Base-by-base conservation (phyloP, 1,140 invertebrate species). In the Orius laevigatus region DNA sequence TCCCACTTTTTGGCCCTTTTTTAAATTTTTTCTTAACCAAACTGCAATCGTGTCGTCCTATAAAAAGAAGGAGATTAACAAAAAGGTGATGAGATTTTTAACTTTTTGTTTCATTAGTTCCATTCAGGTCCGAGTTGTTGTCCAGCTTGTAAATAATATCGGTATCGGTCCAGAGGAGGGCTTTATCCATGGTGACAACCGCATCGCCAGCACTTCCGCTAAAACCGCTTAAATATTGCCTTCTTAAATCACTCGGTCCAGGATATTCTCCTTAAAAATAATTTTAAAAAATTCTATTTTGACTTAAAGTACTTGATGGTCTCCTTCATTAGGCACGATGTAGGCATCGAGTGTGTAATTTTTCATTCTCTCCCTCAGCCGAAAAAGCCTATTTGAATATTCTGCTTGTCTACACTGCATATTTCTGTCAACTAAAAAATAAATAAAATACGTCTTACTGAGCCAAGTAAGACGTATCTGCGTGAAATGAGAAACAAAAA, bases 241-340 rank as follows among this genome's bases (percentile, higher is more conserved):
- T 62, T 49, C 78, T 62, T 53, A 69, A 60, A 58, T 83, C 78
- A 58, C 68, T 67, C 4, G 69, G 64, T 9, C 72, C 66, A 39
- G 81, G 66, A 55, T 78, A 78, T 61, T 80, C 76, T 60, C 68
- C 76, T 74, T 76, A n/a, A n/a, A n/a, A n/a, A n/a, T n/a, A n/a
- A n/a, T n/a, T n/a, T n/a, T 25, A 25, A 25, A 25, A 25, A 25
- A n/a, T n/a, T n/a, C n/a, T 25, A 25, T 25, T 25, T 25, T n/a
- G n/a, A n/a, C n/a, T 25, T 25, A 25, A 25, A 25, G 25, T 25
- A 25, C 25, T 25, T 25, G 25, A 25, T 25, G 25, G 8, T 25
- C 25, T 25, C 25, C 25, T 25, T 8, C 25, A 8, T 8, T 25
- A 25, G 25, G 25, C 3, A 25, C 25, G 25, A 25, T 25, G 25